Evolutionary conservation across 2,797 vertebrate species (phyloP), one percentile per base, ranked within the genome.

Genomic region (Poecilia picta): DNA sequence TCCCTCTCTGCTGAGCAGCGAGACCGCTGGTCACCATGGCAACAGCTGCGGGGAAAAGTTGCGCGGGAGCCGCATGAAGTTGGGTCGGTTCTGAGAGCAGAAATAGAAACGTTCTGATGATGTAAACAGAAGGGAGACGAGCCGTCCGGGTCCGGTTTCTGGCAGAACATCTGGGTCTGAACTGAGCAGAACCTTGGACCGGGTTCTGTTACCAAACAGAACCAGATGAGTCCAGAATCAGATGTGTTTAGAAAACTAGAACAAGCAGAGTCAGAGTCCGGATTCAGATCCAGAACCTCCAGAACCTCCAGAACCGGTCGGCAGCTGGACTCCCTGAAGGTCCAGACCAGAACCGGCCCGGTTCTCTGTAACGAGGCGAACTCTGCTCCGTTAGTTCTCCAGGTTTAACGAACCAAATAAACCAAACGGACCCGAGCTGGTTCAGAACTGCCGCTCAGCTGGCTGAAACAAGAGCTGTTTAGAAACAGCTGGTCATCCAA

Each of bases 1-100:
- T 59, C 57, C 70, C 39, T 62, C 57, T 25, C n/a, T 36, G 36
- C 28, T 11, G 57, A 53, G 47, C 68, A 71, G 68, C 2, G 18
- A 66, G 66, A 78, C 70, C 81, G 78, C 51, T 59, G 4, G 70
- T 82, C 46, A 5, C 75, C 79, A 87, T 84, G 80, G 80, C 88
- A 73, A 89, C 88, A 62, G 41, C 15, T 41, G 11, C 2, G 28
- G 53, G 33, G n/a, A 46, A 73, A 43, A 28, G 47, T 74, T 74
- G 20, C 1, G 49, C 28, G 55, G 45, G 23, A 20, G 13, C 41
- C 33, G 2, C 33, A n/a, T 71, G 70, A 76, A 83, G 75, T 83
- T 80, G 57, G 46, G 47, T 49, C 5, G 15, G 71, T 31, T 72
- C 71, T 47, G 15, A 72, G 25, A 46, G 68, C 20, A 39, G 36